Percentiles rank a stretch among this genome's conserved stretches.
Evolutionary conservation across 2,113 vertebrate genomes (phyloP).

Genomic region (Emydura subglobosa): DNA sequence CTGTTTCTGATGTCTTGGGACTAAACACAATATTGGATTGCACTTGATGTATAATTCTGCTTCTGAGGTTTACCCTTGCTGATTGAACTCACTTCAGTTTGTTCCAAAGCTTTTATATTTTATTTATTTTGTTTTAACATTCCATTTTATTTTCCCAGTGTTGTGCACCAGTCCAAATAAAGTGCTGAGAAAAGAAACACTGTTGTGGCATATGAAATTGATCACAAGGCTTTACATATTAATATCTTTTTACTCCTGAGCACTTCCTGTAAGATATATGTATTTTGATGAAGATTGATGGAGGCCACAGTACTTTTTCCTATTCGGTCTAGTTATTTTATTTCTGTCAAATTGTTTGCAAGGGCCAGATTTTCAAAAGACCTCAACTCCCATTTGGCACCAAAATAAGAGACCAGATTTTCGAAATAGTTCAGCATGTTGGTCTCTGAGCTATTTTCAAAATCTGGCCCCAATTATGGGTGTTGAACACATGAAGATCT

Average conservation of each 20-base stretch:
- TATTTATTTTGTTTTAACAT: constrained; percentile 52
- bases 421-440: background rate
- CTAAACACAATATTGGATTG: constrained; percentile 37
- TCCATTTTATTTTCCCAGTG: constrained; percentile 48
- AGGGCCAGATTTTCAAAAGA: background rate
- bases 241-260: constrained; percentile 1
- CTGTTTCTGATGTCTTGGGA: constrained; percentile 13
- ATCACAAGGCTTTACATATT: constrained; percentile 35
- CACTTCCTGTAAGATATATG: background rate
- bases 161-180: constrained; percentile 8
- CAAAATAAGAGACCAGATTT: background rate
- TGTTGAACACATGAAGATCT: background rate
- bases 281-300: background rate
- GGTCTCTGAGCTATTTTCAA: background rate
- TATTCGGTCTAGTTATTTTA: background rate
- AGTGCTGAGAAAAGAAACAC: constrained; percentile 45
- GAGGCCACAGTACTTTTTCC: background rate
- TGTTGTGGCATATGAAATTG: constrained; percentile 40
- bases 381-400: background rate
- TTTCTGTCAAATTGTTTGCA: background rate
- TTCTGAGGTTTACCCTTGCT: constrained; percentile 20
- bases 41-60: constrained; percentile 61
- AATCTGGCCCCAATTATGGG: background rate
- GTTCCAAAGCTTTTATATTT: constrained; percentile 48
- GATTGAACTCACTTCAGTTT: constrained; percentile 11